Conservation (phyloP, 2,113 vertebrate genomes). For the Desmodus rotundus region DNA sequence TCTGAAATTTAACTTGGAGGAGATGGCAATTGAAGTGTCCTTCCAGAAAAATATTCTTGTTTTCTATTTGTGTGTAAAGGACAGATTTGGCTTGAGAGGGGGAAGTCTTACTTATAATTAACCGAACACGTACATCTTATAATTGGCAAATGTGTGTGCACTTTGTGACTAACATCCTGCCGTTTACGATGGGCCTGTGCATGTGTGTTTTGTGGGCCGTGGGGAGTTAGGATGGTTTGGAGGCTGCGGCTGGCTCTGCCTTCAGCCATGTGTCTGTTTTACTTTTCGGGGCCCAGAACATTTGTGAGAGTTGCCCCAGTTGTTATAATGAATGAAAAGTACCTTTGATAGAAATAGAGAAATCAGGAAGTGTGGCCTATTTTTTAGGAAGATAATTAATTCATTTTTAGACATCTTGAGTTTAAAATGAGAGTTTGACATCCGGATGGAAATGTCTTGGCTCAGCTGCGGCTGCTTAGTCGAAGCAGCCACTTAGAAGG, state of each 20-base stretch:
- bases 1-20: neutral
- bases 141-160: accelerated
- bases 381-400: constrained; percentile 53
- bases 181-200: accelerated
- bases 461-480: neutral
- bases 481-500: neutral
- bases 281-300: neutral
- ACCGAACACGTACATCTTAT: neutral
- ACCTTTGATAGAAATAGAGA: constrained; percentile 48
- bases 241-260: neutral
- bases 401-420: constrained; percentile 49
- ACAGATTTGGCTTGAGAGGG: neutral
- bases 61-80: neutral
- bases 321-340: constrained; percentile 35
- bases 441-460: neutral
- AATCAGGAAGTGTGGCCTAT: constrained; percentile 38
- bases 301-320: constrained; percentile 2
- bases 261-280: neutral
- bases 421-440: constrained; percentile 44
- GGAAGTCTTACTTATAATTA: neutral
- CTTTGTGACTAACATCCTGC: neutral
- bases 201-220: neutral
- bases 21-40: neutral
- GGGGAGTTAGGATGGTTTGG: neutral
- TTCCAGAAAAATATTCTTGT: neutral